Evolutionary conservation across 1,140 invertebrate species (phyloP), one percentile per base, ranked within the genome.

Genomic region (Heliconius himera): DNA sequence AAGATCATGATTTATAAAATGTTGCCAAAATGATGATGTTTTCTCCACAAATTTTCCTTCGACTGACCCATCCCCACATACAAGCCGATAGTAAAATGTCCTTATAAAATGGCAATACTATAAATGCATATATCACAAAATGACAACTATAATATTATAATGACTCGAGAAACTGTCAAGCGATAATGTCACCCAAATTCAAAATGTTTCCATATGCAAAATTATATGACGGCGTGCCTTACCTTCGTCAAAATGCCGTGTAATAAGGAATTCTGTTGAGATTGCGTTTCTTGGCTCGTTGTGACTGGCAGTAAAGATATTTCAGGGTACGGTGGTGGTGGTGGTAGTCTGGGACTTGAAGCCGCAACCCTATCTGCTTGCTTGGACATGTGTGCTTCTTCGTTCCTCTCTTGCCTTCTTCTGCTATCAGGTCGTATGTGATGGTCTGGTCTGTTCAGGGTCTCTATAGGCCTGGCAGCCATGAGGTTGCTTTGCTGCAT

Each of bases 231-330:
- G n/a, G 60, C 11, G 75, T 66, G 22, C n/a, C 60, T 29, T 93
- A 96, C 95, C 93, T 96, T 97, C 1, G 97, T 97, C 22, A 97
- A 93, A 81, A 97, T 97, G 29, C 97, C 97, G 85, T 97, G 97
- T 3, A 97, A 94, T 41, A 97, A 90, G 1, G 97, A 97, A 84
- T 96, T 96, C 54, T 95, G 95, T 76, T 95, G 95, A 80, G 91
- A 33, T 85, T 91, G 66, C 9, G 77, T 80, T 66, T 93, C 88
- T 89, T 95, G 86, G 91, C 95, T 70, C 89, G 87, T 78, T 82
- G 90, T 74, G 75, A 97, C 97, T 3, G 97, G 97, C 88, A 97
- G 96, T 16, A 97, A 93, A 2, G 97, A 97, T 38, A 97, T 97
- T 89, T 97, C 97, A 0, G 97, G 97, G 93, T 97, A 97, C 72